Percentiles rank a stretch among this genome's conserved stretches.
Conservation (phyloP, 2,888 invertebrate species). For the Acronicta alni region DNA sequence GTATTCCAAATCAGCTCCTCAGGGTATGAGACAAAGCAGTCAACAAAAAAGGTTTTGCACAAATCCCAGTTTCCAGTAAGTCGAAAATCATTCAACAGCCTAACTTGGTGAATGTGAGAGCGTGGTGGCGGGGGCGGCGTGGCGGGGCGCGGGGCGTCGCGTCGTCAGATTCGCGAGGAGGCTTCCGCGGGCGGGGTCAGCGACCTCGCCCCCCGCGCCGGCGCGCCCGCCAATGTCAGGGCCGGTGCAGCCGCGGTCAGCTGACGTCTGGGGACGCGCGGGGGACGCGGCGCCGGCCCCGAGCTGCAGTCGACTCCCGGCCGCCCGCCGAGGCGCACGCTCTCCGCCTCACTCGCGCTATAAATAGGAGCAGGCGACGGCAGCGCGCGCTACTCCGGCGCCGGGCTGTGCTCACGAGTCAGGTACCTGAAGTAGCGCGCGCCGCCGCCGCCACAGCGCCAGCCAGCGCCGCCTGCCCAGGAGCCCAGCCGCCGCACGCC, state of each 20-base stretch:
- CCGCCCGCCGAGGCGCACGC: constrained; percentile 76
- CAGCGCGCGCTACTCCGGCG: constrained; percentile 96
- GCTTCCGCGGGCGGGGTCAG: constrained; percentile 87
- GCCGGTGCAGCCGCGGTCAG: constrained; percentile 89
- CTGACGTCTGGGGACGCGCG: constrained; percentile 89
- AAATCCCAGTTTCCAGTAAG: constrained; percentile 44
- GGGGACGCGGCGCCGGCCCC: constrained; percentile 77
- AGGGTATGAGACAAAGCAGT: constrained; percentile 24
- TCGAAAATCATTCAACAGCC: constrained; percentile 74
- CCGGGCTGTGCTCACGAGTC: constrained; percentile 95
- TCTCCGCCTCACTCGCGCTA: constrained; percentile 70
- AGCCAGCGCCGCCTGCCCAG: constrained; percentile 37
- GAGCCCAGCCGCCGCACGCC: constrained; percentile 94
- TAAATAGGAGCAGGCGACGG: constrained; percentile 78
- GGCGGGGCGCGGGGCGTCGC: constrained; percentile 64
- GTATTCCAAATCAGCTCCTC: constrained; percentile 19
- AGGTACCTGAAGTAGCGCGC: constrained; percentile 99
- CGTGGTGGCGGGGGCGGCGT: constrained; percentile 58
- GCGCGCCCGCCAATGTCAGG: constrained; percentile 88
- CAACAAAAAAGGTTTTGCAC: constrained; percentile 32
- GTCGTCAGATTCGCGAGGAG: constrained; percentile 80
- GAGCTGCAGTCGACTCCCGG: constrained; percentile 84
- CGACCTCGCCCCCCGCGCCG: constrained; percentile 82
- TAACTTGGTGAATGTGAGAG: constrained; percentile 76
- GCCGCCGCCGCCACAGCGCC: constrained; percentile 89